phyloP scores from a whole-genome alignment of 2,888 invertebrate genomes.

The Nipponacmea schrenckii region DNA sequence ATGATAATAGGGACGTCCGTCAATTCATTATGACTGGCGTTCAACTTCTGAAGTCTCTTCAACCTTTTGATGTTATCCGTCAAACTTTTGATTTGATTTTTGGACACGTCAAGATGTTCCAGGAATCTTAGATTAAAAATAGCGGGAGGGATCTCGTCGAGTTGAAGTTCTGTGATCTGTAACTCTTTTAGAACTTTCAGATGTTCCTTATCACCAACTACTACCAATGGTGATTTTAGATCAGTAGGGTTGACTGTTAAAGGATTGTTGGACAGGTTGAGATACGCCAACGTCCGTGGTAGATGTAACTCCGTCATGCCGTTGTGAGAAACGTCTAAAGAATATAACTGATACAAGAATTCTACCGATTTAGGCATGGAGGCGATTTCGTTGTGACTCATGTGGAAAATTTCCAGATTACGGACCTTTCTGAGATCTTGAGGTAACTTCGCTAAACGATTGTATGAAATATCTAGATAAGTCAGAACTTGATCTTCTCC shows the following conservation, averaged over 20 bases:
- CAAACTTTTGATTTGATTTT: slow-evolving; percentile 56
- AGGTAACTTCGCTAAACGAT: slow-evolving; percentile 56
- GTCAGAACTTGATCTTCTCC: slow-evolving; percentile 56
- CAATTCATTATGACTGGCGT: slow-evolving; percentile 54
- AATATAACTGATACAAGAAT: slow-evolving; percentile 54
- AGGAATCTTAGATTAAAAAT: slow-evolving; percentile 58
- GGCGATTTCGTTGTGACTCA: slow-evolving; percentile 58
- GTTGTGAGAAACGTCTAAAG: slow-evolving; percentile 57
- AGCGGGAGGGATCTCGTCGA: slow-evolving; percentile 59
- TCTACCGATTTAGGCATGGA: slow-evolving; percentile 59
- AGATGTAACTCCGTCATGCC: slow-evolving; percentile 55
- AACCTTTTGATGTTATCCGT: slow-evolving; percentile 56
- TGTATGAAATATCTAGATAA: slow-evolving; percentile 55
- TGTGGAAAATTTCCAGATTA: slow-evolving; percentile 54
- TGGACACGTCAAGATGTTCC: slow-evolving; percentile 55
- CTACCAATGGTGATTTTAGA: slow-evolving; percentile 50
- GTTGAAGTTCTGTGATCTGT: slow-evolving; percentile 52
- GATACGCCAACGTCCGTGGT: slow-evolving; percentile 55
- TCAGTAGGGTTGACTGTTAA: slow-evolving; percentile 51
- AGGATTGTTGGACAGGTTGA: slow-evolving; percentile 59
- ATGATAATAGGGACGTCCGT: slow-evolving; percentile 52
- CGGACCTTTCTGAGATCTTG: slow-evolving; percentile 55
- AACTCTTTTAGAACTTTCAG: slow-evolving; percentile 54
- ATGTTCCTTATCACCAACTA: slow-evolving; percentile 61
- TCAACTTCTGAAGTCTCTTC: slow-evolving; percentile 48